A percentile compares a stretch with the other conserved stretches of the same genome.
Conservation (phyloP, 64 coral and sea anemone genomes). For the Actinia equina region DNA sequence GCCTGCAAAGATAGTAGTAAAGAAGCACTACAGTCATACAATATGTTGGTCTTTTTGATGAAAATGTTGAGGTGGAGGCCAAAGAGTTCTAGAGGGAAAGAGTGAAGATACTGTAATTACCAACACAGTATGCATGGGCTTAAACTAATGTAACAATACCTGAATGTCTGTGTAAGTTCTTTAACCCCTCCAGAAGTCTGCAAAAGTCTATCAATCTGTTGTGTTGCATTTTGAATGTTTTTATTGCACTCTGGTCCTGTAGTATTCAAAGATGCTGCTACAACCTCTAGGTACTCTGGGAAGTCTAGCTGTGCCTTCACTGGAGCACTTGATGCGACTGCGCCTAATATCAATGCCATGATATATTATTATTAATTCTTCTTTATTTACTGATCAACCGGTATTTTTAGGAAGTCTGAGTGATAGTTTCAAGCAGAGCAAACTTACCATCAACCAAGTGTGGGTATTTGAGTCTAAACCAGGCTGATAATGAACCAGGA, state of each 20-base stretch:
- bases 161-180: constrained; percentile 66
- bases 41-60: too few species aligned
- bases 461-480: constrained; percentile 96
- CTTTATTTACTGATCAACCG: too few species aligned
- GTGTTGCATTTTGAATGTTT: constrained; percentile 77
- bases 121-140: too few species aligned
- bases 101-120: too few species aligned
- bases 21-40: background rate
- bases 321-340: constrained; percentile 95
- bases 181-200: constrained; percentile 56
- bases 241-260: constrained; percentile 67
- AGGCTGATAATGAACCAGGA: constrained; percentile 94
- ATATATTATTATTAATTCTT: background rate
- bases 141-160: constrained; percentile 18
- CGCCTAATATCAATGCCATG: constrained; percentile 40
- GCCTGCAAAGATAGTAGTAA: constrained; percentile 24
- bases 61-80: too few species aligned
- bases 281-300: constrained; percentile 89
- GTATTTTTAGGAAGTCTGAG: too few species aligned
- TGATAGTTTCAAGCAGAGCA: too few species aligned
- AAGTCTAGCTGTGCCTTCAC: constrained; percentile 85
- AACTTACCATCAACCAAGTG: constrained; percentile 79
- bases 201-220: constrained; percentile 61
- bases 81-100: too few species aligned
- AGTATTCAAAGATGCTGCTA: constrained; percentile 77